Evolutionary conservation across 2,797 vertebrate genomes (phyloP), one percentile per base, ranked within the genome.

Genomic region (Octomys mimax): DNA sequence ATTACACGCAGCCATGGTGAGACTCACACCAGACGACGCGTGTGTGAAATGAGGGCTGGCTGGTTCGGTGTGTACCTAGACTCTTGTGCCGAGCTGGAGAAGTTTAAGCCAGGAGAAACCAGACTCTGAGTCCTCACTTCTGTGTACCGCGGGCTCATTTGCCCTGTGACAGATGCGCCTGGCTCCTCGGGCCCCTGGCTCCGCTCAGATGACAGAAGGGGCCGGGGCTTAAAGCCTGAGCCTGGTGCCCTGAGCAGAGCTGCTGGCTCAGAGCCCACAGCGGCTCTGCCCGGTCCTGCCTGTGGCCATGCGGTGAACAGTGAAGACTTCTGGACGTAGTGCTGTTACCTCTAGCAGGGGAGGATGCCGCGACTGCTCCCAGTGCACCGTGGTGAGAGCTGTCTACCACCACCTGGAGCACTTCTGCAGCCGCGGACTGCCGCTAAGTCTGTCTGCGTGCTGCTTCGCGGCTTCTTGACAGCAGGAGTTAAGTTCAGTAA

Each of bases 401-500:
- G 24, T 57, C 70, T 49, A 71, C 4, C 52, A 4, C 89, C 84
- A 0, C 66, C 12, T 79, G 61, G 64, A 93, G 81, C 79, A 52
- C 79, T 92, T 92, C 73, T 61, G 91, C 92, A 87, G 46, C 86
- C 33, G 0, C 26, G 4, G 39, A 52, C 57, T 54, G 22, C 18
- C 54, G 42, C 68, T 78, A 33, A 77, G 57, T 52, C 61, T 42
- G 6, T 85, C 91, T 54, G 46, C 73, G 3, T 80, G 87, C 89
- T 94, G 73, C 33, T 91, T 85, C 87, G 94, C 95, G 89, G 75
- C 87, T 88, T 92, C 71, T 88, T 75, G 93, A 75, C 82, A 88
- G 61, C 92, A 92, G 85, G 73, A 93, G 78, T 96, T 96, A 93
- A 42, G 89, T 96, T 95, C 86, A 95, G 92, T 92, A 96, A 93